Evolutionary conservation across 1,140 invertebrate species (phyloP), one percentile per base, ranked within the genome.

Genomic region (Megalopta genalis): DNA sequence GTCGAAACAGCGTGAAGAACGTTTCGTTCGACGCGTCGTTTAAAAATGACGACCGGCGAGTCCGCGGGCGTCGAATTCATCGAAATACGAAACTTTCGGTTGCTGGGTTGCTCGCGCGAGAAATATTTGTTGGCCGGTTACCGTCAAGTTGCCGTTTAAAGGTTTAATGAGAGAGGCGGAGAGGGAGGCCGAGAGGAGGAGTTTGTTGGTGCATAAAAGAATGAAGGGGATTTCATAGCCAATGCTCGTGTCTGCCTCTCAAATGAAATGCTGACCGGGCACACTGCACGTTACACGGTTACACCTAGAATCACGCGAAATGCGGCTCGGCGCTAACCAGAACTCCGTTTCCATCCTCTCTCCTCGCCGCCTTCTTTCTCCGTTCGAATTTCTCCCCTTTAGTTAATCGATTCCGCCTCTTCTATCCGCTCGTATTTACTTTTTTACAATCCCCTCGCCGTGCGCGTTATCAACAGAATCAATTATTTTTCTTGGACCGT

Each of bases 231-330:
- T 81, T 81, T 66, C 73, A 66, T 81, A 68, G 37, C 64, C 78
- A 71, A 60, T 81, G 75, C 65, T 80, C 67, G 76, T 75, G 81
- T 63, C 78, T 81, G 78, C 75, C 84, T 84, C 76, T 83, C 82
- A 83, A 88, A 82, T 77, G 76, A 82, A 89, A 86, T 66, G 88
- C 88, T 88, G 88, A 87, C 68, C 52, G 77, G 77, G 88, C 88
- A 87, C 76, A 69, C 83, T 81, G 84, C 80, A 79, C 78, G 39
- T 84, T 81, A 82, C 80, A 79, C 78, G 39, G 74, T 81, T 85
- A 82, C 82, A 83, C 86, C 84, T 83, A 87, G 82, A 81, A 80
- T 71, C 85, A 67, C 69, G 83, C 86, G 87, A 89, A 89, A 88
- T 84, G 81, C 85, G 83, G 77, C 77, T 65, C 84, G 77, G 80